Percentiles rank a stretch among this genome's conserved stretches.
Conservation (phyloP, 2,797 vertebrate genomes). For the Rhincodon typus region DNA sequence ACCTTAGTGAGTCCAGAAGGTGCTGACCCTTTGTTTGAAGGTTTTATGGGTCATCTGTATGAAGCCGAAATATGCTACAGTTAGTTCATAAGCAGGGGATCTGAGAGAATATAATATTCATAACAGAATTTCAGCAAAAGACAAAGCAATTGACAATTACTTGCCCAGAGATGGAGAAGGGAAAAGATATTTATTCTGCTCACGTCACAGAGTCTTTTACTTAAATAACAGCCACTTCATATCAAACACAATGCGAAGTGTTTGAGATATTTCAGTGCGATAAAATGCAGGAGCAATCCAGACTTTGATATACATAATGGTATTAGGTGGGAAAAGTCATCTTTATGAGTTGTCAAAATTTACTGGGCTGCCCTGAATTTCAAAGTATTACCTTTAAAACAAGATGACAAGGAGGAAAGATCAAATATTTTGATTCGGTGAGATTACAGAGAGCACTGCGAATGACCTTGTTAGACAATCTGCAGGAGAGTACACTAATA, state of each 20-base stretch:
- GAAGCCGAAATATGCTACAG: background rate
- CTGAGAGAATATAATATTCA: background rate
- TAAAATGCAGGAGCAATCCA: background rate
- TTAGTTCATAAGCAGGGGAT: background rate
- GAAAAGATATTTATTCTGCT: conserved; percentile 5
- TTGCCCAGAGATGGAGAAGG: background rate
- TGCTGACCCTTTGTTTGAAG: background rate
- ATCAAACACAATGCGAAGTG: background rate
- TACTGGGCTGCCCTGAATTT: background rate
- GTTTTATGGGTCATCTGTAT: background rate
- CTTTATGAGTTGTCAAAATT: background rate
- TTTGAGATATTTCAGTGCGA: background rate
- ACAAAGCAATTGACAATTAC: background rate
- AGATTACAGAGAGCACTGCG: background rate
- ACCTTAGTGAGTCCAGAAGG: background rate
- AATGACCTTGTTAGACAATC: background rate
- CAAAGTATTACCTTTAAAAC: background rate
- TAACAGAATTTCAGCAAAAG: background rate
- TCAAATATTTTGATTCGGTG: background rate
- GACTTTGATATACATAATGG: background rate
- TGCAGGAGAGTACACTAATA: background rate
- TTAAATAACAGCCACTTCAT: background rate
- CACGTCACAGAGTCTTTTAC: background rate
- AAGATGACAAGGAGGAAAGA: background rate
- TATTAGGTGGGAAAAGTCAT: background rate